Evolutionary conservation across 2,113 vertebrate genomes (phyloP).

Genomic region (Protobothrops flavoviridis): DNA sequence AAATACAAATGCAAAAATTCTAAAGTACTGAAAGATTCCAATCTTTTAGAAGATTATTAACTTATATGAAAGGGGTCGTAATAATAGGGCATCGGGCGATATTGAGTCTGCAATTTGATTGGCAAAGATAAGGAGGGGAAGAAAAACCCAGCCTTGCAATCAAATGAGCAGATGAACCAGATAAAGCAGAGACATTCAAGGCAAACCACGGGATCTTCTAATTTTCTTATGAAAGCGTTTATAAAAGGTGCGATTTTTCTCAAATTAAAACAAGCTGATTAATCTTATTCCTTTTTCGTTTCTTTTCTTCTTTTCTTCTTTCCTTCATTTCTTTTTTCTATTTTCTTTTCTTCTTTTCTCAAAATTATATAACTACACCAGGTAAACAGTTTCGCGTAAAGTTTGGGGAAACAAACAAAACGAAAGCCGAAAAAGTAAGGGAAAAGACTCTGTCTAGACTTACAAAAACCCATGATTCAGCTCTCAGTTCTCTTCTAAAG

Average conservation of each 20-base stretch:
- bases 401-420: slow-evolving; percentile 7
- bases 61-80: slow-evolving; percentile 60
- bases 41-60: slow-evolving; percentile 60
- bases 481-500: not conserved
- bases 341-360: not conserved
- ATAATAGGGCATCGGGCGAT: slow-evolving; percentile 55
- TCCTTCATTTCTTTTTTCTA: no score
- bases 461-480: not conserved
- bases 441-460: not conserved
- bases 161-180: slow-evolving; percentile 68
- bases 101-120: not conserved
- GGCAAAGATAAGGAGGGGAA: not conserved
- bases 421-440: not conserved
- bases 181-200: slow-evolving; percentile 64
- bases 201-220: slow-evolving; percentile 64
- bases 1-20: not conserved
- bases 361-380: slow-evolving; percentile 44
- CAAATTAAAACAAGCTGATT: slow-evolving; percentile 62
- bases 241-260: slow-evolving; percentile 62
- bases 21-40: not conserved
- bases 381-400: slow-evolving; percentile 41
- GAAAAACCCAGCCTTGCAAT: slow-evolving; percentile 56
- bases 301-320: no score
- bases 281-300: slow-evolving; percentile 45
- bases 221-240: slow-evolving; percentile 65